Base-by-base conservation (phyloP, 2,797 vertebrate species). In the Stomatorhinus walkeri region DNA sequence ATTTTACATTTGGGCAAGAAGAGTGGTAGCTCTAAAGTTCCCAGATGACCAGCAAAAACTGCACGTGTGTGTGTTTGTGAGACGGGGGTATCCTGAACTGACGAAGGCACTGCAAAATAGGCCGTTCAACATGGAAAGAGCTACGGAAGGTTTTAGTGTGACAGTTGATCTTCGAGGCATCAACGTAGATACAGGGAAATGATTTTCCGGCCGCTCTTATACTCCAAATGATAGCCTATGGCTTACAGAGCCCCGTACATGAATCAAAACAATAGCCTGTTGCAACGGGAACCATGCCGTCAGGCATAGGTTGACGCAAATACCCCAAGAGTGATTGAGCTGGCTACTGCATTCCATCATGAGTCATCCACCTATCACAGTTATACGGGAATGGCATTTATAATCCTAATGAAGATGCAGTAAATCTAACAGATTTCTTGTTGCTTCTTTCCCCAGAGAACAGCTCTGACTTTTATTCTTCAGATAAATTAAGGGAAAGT, bases 351-450 rank as follows among this genome's bases (percentile, higher is more conserved):
- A 87, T 87, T 89, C 88, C 89, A 90, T 88, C 89, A 88, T 90
- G 87, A 91, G 84, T 91, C 90, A 91, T 87, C 88, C 90, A 89
- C 89, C 88, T 90, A 90, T 91, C 91, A 88, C 90, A 32, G 84
- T 90, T 87, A 64, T 87, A 68, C 87, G 88, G 85, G 81, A 91
- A 76, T 89, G 79, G 51, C 90, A 88, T 84, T 88, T 86, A 88
- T 79, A 68, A 89, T 89, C 85, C 76, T 88, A 87, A 90, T 89
- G 49, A 88, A 88, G 56, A 83, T 59, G 61, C 59, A 64, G 88
- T 72, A 79, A 89, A 81, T 88, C 81, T 59, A 84, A 59, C 52
- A 86, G 83, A 89, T 87, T 84, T 64, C 88, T 85, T 51, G 90
- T 51, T 52, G 85, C 54, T 90, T 79, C n/a, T 48, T 88, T 59